Conservation (phyloP, 2,113 vertebrate genomes). For the Cyanoramphus novaezelandiae region DNA sequence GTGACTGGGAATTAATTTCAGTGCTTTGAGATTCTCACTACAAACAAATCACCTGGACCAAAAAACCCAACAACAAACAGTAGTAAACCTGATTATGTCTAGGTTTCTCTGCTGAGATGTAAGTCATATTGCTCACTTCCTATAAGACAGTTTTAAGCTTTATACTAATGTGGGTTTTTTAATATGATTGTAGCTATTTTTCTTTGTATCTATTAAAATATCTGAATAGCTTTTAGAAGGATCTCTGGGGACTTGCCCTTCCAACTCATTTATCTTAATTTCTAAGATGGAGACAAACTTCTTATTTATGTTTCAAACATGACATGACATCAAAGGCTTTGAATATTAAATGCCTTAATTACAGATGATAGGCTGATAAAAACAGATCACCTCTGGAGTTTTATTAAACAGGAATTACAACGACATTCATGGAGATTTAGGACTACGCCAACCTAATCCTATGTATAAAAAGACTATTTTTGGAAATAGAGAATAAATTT, state of each 20-base stretch:
- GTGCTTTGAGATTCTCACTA: neutral
- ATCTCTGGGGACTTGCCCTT: slow-evolving; percentile 31
- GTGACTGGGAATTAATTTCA: slow-evolving; percentile 24
- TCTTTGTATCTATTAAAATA: slow-evolving; percentile 12
- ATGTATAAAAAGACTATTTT: slow-evolving; percentile 38
- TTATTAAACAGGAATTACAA: slow-evolving; percentile 60
- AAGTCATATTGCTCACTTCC: neutral
- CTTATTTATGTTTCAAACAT: slow-evolving; percentile 67
- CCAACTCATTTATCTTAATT: slow-evolving; percentile 61
- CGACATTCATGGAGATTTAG: slow-evolving; percentile 40
- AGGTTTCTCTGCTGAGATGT: neutral
- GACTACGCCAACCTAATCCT: neutral
- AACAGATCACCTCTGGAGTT: slow-evolving; percentile 54
- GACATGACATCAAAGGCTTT: slow-evolving; percentile 66
- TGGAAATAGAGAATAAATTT: slow-evolving; percentile 49
- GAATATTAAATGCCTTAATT: slow-evolving; percentile 71
- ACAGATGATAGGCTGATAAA: slow-evolving; percentile 58
- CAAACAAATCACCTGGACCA: slow-evolving; percentile 13
- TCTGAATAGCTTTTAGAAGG: slow-evolving; percentile 25
- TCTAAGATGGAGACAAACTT: slow-evolving; percentile 60
- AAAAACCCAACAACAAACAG: neutral
- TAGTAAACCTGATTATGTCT: neutral
- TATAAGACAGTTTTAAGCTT: neutral
- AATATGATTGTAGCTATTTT: neutral
- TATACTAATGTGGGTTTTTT: neutral